Percentiles rank a stretch among this genome's conserved stretches.
Evolutionary conservation across 2,888 invertebrate genomes (phyloP).

Genomic region (Campopleginae sp.): DNA sequence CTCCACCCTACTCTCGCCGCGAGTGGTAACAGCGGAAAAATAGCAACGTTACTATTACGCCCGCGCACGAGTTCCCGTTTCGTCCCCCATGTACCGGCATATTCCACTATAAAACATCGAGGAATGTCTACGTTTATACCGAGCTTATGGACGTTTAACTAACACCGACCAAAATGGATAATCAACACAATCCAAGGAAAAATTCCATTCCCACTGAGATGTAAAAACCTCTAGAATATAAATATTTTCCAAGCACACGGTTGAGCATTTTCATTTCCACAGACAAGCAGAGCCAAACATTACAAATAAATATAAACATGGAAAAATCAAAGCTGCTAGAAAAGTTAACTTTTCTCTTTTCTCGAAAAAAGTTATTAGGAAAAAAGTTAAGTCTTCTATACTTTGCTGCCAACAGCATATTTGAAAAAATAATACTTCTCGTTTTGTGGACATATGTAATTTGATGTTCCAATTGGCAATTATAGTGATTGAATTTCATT

Average conservation of each 20-base stretch:
- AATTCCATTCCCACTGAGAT: conserved; percentile 5
- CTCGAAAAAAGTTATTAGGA: too few species aligned
- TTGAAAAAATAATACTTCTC: too few species aligned
- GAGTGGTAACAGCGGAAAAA: conserved; percentile 61
- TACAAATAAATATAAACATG: not conserved
- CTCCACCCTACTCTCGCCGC: conserved; percentile 78
- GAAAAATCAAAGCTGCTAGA: too few species aligned
- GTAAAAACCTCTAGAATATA: not conserved
- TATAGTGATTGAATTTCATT: too few species aligned
- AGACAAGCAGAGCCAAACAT: not conserved
- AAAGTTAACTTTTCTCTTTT: too few species aligned
- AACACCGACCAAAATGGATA: not conserved
- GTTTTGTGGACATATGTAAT: too few species aligned
- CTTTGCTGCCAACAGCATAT: too few species aligned
- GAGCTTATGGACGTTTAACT: conserved; percentile 21
- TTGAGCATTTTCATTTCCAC: conserved; percentile 6
- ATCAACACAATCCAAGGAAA: not conserved
- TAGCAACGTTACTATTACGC: conserved; percentile 45
- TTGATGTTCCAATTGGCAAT: too few species aligned
- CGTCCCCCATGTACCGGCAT: conserved; percentile 51
- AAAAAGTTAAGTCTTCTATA: too few species aligned
- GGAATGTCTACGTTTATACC: conserved; percentile 34
- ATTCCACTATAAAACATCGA: conserved; percentile 39
- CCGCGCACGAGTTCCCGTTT: conserved; percentile 48
- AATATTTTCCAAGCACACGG: conserved; percentile 3